Percentiles rank a stretch among this genome's conserved stretches.
Evolutionary conservation across 2,113 vertebrate species (phyloP).

Genomic region (Acinonyx jubatus): DNA sequence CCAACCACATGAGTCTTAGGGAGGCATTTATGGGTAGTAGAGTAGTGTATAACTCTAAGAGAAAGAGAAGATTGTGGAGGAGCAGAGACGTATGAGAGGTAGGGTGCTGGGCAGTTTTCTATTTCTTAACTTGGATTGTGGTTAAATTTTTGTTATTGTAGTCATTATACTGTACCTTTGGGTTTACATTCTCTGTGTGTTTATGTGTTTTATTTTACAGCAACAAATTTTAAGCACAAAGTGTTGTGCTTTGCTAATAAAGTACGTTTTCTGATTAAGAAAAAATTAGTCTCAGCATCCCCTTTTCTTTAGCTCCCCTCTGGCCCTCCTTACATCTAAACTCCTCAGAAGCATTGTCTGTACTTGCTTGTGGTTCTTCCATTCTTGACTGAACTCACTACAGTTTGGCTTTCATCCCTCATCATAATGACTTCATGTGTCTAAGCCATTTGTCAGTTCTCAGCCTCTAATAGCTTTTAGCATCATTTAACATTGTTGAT

Average conservation of each 20-base stretch:
- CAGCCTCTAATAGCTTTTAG: background rate
- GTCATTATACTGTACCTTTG: background rate
- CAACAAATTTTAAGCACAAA: background rate
- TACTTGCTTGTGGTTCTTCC: background rate
- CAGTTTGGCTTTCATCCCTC: background rate
- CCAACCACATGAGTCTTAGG: background rate
- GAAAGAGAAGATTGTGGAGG: background rate
- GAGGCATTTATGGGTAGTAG: background rate
- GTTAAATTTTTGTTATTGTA: background rate
- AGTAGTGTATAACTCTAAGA: background rate
- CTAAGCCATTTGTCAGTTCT: background rate
- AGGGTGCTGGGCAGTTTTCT: background rate
- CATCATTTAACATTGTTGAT: background rate
- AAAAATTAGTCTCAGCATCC: background rate
- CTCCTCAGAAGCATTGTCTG: background rate
- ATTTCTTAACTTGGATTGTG: background rate
- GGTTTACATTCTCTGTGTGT: background rate
- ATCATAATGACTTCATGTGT: background rate
- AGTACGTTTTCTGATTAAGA: constrained; percentile 7
- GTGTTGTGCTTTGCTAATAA: background rate
- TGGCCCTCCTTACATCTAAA: background rate
- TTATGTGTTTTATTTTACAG: background rate
- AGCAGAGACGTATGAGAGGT: background rate
- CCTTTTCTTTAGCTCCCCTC: background rate
- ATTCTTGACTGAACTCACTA: background rate